Conservation (phyloP, 1,140 invertebrate species). For the Panulirus ornatus region DNA sequence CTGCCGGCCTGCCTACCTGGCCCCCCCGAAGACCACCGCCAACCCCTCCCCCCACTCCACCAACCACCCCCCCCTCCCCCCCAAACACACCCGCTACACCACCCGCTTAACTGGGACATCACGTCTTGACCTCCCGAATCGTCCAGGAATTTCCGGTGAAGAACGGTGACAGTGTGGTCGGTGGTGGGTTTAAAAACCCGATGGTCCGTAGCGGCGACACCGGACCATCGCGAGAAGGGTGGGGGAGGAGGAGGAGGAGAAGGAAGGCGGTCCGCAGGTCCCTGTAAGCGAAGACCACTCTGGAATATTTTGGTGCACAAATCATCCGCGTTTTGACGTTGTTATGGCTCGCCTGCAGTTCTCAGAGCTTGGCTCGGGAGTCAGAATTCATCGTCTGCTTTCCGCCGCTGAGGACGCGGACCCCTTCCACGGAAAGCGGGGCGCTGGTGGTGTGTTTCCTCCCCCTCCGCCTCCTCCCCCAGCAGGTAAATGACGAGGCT, state of each 20-base stretch:
- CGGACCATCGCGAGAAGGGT: too few relatives aligned
- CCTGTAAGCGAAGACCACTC: slow-evolving; percentile 50
- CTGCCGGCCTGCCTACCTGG: slow-evolving; percentile 11
- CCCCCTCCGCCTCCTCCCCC: too few relatives aligned
- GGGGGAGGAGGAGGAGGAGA: neutral
- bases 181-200: neutral
- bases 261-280: neutral
- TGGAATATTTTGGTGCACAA: slow-evolving; percentile 72
- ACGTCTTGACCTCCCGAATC: neutral
- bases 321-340: slow-evolving; percentile 70
- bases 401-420: neutral
- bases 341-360: slow-evolving; percentile 51
- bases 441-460: neutral
- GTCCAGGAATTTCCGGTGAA: neutral
- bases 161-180: neutral
- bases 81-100: neutral
- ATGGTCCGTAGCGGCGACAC: neutral
- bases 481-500: neutral
- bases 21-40: slow-evolving; percentile 12
- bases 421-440: neutral
- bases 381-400: slow-evolving; percentile 37
- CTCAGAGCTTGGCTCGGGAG: slow-evolving; percentile 14
- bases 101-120: slow-evolving; percentile 1
- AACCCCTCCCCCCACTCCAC: neutral
- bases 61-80: too few relatives aligned